Evolutionary conservation across 2,113 vertebrate species (phyloP), one percentile per base, ranked within the genome.

Genomic region (Lonchura striata): DNA sequence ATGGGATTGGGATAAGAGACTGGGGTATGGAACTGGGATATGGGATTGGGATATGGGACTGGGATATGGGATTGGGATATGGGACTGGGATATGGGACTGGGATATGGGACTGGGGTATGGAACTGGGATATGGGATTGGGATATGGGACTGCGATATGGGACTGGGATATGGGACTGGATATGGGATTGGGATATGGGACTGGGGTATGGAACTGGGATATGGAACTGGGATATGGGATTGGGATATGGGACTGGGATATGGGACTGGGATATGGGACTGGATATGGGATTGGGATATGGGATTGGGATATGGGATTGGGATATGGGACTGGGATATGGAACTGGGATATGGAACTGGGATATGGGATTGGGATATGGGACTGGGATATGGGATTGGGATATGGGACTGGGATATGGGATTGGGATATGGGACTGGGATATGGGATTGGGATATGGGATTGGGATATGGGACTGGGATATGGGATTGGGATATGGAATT

Each of bases 101-200:
- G 4, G 28, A 11, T 16, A 12, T 0, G 1, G n/a, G n/a, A n/a
- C n/a, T n/a, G n/a, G 63, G 21, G 20, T 0, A n/a, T n/a, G n/a
- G n/a, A n/a, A n/a, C n/a, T 47, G 16, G 22, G 50, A 14, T 24
- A 17, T 0, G 2, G 30, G 16, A 61, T 2, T 33, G 28, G 11
- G 59, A 7, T 63, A 31, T 0, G 0, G 27, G 66, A 30, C 0
- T 30, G 46, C 33, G 25, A n/a, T n/a, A 9, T 0, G 3, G 27
- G 47, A 27, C 9, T 35, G 64, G 15, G 39, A 44, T 44, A 18
- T 1, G 2, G 24, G 37, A 23, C 5, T 30, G 44, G 25, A n/a
- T n/a, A 9, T 0, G 3, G 27, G 47, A 27, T 11, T 35, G 64
- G 15, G 39, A 44, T 44, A 18, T 1, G 2, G 24, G 37, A 23